A percentile compares a stretch with the other conserved stretches of the same genome.
Evolutionary conservation across 2,888 invertebrate species (phyloP).

Genomic region (Spodoptera picta): DNA sequence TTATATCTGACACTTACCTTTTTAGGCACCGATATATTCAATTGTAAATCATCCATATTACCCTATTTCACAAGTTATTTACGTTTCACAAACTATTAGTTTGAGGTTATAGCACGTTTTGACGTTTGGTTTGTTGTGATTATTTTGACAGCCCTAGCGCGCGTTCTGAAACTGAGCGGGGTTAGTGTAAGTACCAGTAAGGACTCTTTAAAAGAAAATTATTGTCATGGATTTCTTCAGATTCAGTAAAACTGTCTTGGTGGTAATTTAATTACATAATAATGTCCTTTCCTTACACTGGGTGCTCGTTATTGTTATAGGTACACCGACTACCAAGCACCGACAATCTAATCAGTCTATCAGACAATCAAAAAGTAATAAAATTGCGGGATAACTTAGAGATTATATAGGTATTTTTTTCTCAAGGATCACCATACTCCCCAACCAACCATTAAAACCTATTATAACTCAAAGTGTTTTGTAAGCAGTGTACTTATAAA

Average conservation of each 20-base stretch:
- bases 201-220: too few species aligned
- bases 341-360: too few species aligned
- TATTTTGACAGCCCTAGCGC: conserved; percentile 37
- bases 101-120: conserved; percentile 70
- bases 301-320: too few species aligned
- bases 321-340: too few species aligned
- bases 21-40: conserved; percentile 79
- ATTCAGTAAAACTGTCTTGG: not conserved
- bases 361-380: too few species aligned
- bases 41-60: conserved; percentile 85
- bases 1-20: conserved; percentile 67
- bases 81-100: conserved; percentile 27
- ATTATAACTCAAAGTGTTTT: conserved; percentile 40
- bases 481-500: conserved; percentile 46
- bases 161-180: conserved; percentile 39
- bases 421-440: conserved; percentile 13
- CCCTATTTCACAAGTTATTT: conserved; percentile 33
- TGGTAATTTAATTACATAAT: too few species aligned
- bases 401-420: conserved; percentile 14
- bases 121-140: conserved; percentile 58
- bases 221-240: too few species aligned
- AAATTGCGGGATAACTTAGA: not conserved
- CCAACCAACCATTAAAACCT: conserved; percentile 8
- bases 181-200: too few species aligned
- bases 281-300: too few species aligned